A percentile compares a stretch with the other conserved stretches of the same genome.
phyloP scores from a whole-genome alignment of 2,113 vertebrate genomes.

The Apteryx mantelli region DNA sequence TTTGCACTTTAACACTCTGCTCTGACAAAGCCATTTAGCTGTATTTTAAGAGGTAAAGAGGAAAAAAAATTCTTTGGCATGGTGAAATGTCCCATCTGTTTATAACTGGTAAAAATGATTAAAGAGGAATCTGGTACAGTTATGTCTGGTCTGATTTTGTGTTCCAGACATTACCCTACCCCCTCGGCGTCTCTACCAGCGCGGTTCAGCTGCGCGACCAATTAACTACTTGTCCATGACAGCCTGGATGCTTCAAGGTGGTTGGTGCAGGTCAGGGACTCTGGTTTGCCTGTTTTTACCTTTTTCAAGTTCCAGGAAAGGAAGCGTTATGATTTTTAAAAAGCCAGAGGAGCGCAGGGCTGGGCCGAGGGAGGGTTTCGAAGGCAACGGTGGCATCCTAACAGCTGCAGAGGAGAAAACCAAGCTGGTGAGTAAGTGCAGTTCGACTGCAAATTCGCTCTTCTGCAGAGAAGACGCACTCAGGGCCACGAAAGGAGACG shows the following conservation, averaged over 20 bases:
- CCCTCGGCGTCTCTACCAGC: neutral
- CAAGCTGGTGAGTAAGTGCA: neutral
- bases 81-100: neutral
- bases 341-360: fast-evolving
- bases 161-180: neutral
- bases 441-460: neutral
- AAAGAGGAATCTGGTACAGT: neutral
- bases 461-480: neutral
- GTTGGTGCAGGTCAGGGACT: neutral
- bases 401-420: neutral
- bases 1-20: too few species aligned
- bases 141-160: neutral
- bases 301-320: neutral
- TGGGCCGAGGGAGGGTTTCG: fast-evolving
- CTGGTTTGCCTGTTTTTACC: neutral
- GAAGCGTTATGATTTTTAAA: fast-evolving
- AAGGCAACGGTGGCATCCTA: neutral
- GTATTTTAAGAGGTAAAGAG: neutral
- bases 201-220: neutral
- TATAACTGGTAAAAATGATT: neutral
- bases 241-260: fast-evolving
- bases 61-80: neutral
- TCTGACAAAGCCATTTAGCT: neutral
- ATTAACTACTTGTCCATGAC: neutral
- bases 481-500: fast-evolving